Base-by-base conservation (phyloP, 2,888 invertebrate genomes). In the Tipula confusa region DNA sequence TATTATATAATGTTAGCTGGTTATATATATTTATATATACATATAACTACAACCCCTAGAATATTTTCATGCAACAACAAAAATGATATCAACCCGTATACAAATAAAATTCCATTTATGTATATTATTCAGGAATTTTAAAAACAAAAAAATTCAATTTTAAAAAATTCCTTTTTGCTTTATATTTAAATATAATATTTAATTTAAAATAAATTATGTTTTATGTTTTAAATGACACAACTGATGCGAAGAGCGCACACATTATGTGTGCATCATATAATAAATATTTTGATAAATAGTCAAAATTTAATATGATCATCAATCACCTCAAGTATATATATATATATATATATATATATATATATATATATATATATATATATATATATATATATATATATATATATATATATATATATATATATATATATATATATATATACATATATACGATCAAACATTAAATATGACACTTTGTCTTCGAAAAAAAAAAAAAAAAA, bases 241-340 rank as follows among this genome's bases (percentile, higher is more conserved):
- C 64, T 64, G 64, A 64, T 64, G 64, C 64, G 24, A 64, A 24
- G 64, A 24, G 64, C 64, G 11, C 36, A n/a, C n/a, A n/a, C n/a
- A 33, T 33, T 33, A 33, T 33, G 33, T n/a, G n/a, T n/a, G n/a
- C 33, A 15, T 43, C 43, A 15, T 15, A 43, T 43, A n/a, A 64
- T 64, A 64, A 64, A 64, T 64, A 64, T 64, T 64, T 24, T 64
- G 64, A 64, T 64, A 64, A 64, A 64, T 64, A 64, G 64, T 24
- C 24, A 64, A 64, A 64, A 64, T 64, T 24, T 24, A 64, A 64
- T 64, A 24, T 64, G 64, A 64, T 64, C 64, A 64, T 64, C 64
- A 64, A 64, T 64, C 64, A 64, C 64, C 64, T 64, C 1, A 1
- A 9, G 9, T 64, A 64, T 64, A 9, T 18, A 18, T 9, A 11